Percentiles rank a stretch among this genome's conserved stretches.
Evolutionary conservation across 2,113 vertebrate species (phyloP).

Genomic region (Oceanites oceanicus): DNA sequence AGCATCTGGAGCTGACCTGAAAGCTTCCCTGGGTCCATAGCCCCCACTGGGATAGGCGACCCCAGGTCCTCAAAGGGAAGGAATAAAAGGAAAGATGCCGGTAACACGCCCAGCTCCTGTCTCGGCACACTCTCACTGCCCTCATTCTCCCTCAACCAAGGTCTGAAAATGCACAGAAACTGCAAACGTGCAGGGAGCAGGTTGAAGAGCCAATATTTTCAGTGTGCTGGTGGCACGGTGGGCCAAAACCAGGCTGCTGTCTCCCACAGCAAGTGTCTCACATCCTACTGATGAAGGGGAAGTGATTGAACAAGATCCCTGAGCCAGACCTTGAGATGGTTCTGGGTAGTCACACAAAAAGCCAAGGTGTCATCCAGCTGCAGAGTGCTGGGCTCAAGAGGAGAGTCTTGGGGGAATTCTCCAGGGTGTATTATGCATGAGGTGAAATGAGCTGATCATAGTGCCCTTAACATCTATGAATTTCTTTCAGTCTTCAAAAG

Average conservation of each 20-base stretch:
- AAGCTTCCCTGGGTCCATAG: neutral
- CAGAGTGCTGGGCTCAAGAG: neutral
- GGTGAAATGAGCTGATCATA: conserved; percentile 1
- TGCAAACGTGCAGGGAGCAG: neutral
- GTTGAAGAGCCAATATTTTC: neutral
- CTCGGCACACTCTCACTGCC: neutral
- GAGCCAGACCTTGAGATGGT: neutral
- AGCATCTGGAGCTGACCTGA: neutral
- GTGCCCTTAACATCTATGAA: neutral
- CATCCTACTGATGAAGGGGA: neutral
- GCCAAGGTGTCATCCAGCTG: neutral
- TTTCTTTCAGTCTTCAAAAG: conserved; percentile 4
- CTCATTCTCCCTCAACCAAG: neutral
- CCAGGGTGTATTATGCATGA: neutral
- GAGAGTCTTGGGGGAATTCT: neutral
- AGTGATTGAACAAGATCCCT: neutral
- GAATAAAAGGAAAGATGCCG: no score
- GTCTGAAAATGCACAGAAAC: neutral
- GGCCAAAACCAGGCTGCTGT: neutral
- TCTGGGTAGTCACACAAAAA: neutral
- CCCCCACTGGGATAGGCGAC: neutral
- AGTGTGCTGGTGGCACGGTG: neutral
- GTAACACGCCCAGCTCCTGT: neutral
- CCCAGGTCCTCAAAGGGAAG: neutral
- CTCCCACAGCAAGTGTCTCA: neutral